Evolutionary conservation across 1,140 invertebrate genomes (phyloP), one percentile per base, ranked within the genome.

Genomic region (Ridgeia piscesae): DNA sequence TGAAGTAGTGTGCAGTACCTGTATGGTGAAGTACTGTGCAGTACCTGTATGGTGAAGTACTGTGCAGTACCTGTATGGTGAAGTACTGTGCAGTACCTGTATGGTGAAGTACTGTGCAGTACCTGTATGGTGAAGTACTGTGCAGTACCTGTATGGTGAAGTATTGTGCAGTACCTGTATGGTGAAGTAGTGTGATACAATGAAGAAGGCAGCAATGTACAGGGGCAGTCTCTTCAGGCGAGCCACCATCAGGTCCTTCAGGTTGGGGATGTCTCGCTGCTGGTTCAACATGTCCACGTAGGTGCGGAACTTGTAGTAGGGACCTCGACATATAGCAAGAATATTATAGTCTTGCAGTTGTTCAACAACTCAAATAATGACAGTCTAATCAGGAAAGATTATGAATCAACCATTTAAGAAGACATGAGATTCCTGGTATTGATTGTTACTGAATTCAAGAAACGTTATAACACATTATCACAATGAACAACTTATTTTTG

Each of bases 251-350:
- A 77, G 17, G 27, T 77, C 58, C 27, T 77, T 77, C 58, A 77
- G 58, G 58, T 77, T 77, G 17, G 58, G 11, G 58, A 77, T 90
- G 89, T 34, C 89, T 34, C 35, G 97, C 6, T 97, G 97, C 50
- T 97, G 96, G 58, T 97, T 95, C 91, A 99, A 96, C 96, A 97
- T 98, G 95, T 99, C 98, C 95, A 97, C 96, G 94, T 98, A 99
- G 6, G 98, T 98, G 94, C 97, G 96, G 94, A 98, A 99, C 93
- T 97, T 97, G 95, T 97, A 98, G 95, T 98, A 99, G 6, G 98
- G 98, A 94, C 98, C 98, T 98, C 93, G 21, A 95, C 92, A 91
- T 17, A 92, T 6, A n/a, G 34, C 48, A 88, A 14, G 34, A 34
- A 91, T 91, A 2, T 91, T 42, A 42, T 42, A 31, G 21, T 91